Evolutionary conservation across 1,140 invertebrate species (phyloP), one percentile per base, ranked within the genome.

Genomic region (Archivesica marissinica): DNA sequence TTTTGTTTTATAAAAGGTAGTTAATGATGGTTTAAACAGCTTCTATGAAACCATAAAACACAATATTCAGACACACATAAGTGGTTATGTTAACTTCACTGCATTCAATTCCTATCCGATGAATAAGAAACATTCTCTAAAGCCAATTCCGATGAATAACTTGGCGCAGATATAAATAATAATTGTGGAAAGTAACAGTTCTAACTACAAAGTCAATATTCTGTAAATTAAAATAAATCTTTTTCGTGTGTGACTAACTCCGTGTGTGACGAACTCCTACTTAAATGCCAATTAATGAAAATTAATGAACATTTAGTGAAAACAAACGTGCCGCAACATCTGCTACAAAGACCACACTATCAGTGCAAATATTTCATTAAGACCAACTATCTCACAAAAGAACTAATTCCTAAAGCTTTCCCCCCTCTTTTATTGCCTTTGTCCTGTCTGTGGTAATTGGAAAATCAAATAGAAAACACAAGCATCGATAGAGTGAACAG

Each of bases 391-490:
- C 50, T n/a, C 4, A 52, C 50, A 52, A 23, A 20, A 66, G 33
- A 35, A 30, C 38, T 66, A 13, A 66, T 38, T 66, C 33, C 23
- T 17, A 4, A 47, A 23, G 50, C 1, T 11, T 66, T 33, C 7
- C 13, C 61, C 28, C 28, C n/a, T n/a, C 20, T 38, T 77, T 77
- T 59, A 77, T 38, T 77, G 75, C 75, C 52, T 78, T 64, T 78
- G 76, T 78, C 56, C 56, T 78, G 54, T 64, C 76, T 38, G n/a
- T 38, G 41, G 11, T 38, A 77, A 77, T 25, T 28, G 20, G 7
- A 54, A 54, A 54, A 54, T 23, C 20, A 20, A 54, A n/a, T n/a
- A 54, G 50, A 4, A 52, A 52, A 52, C 17, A 52, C 50, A 52
- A 23, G 17, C 50, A 15, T 52, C 50, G 23, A n/a, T n/a, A n/a